Base-by-base conservation (phyloP, 2,113 vertebrate genomes). In the Pelecanus crispus region DNA sequence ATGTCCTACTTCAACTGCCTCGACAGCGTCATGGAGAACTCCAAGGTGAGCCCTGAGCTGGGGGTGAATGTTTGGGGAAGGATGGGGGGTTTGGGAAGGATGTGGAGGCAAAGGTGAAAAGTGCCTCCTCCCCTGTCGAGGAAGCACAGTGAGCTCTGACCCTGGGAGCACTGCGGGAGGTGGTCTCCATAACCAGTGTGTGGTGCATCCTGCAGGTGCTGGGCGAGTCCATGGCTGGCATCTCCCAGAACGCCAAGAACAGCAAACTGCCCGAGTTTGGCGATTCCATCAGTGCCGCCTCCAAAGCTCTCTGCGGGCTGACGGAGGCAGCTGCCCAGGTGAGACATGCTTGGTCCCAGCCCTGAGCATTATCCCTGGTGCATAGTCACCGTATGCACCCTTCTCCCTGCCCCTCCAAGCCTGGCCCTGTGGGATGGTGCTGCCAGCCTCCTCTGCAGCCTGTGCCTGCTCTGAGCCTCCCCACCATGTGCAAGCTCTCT, bases 11-110 rank as follows among this genome's bases (percentile, higher is more conserved):
- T 99, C 59, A 99, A 99, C 97, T 99, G 99, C 96, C 98, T 99
- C n/a, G 99, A 99, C 97, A 99, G 99, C 0, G 99, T 99, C 49
- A 99, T 99, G 99, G 99, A 99, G 97, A 99, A 99, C 97, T 99
- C 99, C 18, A 99, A 99, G 99, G 99, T 99, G 90, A 86, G 93
- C 29, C 24, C 55, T 77, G 52, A 49, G 42, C 29, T 32, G 6
- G 55, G 10, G 18, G 7, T 11, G 8, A 47, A 53, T 7, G 6
- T 80, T 11, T 56, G 22, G 8, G 19, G 15, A 42, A 63, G 17
- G 55, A 34, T 3, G 6, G 6, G 18, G 40, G 7, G 17, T 77
- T 59, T 79, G 49, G 9, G 21, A 73, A 58, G 32, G 12, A 31
- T 66, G 20, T 56, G 10, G 9, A 34, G 21, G 2, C 19, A 78